These are phyloP conservation scores for Leptoteleia sp. DNA, from an alignment of 1,140 invertebrate genomes.

Conservation along the genomic window DNA sequence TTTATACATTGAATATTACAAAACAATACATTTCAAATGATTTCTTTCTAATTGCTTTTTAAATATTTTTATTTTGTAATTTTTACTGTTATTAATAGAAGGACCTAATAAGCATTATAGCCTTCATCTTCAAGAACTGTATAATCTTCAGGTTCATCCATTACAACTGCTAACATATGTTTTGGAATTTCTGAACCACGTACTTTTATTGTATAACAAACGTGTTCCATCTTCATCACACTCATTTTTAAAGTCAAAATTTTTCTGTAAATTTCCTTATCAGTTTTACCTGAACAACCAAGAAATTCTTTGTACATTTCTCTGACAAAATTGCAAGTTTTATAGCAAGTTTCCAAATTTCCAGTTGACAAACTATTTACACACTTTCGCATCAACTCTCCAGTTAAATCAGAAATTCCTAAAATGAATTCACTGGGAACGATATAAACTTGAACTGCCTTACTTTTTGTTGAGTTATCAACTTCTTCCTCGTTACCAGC, in stretches of 20 bases:
- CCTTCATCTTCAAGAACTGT: slow-evolving; percentile 79
- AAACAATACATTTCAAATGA: too few relatives aligned
- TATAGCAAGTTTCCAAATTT: slow-evolving; percentile 88
- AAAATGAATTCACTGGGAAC: slow-evolving; percentile 88
- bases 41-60: too few relatives aligned
- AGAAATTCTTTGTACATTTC: slow-evolving; percentile 88
- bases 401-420: slow-evolving; percentile 93
- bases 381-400: slow-evolving; percentile 93
- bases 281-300: slow-evolving; percentile 80
- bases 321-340: slow-evolving; percentile 87
- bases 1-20: too few relatives aligned
- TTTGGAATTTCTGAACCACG: slow-evolving; percentile 89
- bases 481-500: too few relatives aligned
- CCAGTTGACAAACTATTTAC: slow-evolving; percentile 91
- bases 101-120: slow-evolving; percentile 40
- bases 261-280: slow-evolving; percentile 88
- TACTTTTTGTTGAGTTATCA: too few relatives aligned
- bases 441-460: slow-evolving; percentile 72
- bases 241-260: slow-evolving; percentile 86
- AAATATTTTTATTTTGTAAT: too few relatives aligned
- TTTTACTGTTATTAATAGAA: too few relatives aligned
- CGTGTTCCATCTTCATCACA: slow-evolving; percentile 90
- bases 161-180: slow-evolving; percentile 84
- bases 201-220: slow-evolving; percentile 91
- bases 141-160: slow-evolving; percentile 73